These are phyloP conservation scores for Abscondita cerata DNA, from an alignment of 2,888 invertebrate species.

Conservation along the genomic window DNA sequence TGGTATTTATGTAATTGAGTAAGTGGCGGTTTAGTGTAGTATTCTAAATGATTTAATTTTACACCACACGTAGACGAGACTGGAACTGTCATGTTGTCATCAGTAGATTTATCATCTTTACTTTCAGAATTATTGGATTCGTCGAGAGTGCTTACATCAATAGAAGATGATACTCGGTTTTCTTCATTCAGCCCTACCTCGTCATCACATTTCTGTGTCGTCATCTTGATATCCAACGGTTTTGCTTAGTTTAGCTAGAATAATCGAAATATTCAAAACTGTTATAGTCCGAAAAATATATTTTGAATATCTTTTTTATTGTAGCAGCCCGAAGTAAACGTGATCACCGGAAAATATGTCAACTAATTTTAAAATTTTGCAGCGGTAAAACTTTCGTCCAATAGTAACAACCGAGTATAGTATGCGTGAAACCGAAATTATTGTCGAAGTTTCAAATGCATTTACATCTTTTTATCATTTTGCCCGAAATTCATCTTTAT, in stretches of 20 bases:
- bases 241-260: constrained; percentile 16
- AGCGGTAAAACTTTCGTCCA: no score
- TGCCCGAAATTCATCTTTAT: no score
- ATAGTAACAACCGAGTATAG: no score
- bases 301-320: no score
- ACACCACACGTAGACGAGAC: constrained; percentile 68
- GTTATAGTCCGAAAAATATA: no score
- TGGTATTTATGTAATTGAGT: constrained; percentile 79
- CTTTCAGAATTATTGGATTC: background rate
- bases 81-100: background rate
- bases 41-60: constrained; percentile 78
- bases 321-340: no score
- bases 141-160: background rate
- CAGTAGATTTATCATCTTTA: background rate
- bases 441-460: no score
- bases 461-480: no score
- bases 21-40: constrained; percentile 88
- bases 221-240: constrained; percentile 21
- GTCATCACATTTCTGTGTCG: background rate
- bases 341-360: no score
- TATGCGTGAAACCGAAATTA: no score
- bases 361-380: no score
- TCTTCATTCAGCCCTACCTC: background rate
- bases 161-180: background rate
- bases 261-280: background rate